Evolutionary conservation across 2,888 invertebrate genomes (phyloP), one percentile per base, ranked within the genome.

Genomic region (Myopa tessellatipennis): DNA sequence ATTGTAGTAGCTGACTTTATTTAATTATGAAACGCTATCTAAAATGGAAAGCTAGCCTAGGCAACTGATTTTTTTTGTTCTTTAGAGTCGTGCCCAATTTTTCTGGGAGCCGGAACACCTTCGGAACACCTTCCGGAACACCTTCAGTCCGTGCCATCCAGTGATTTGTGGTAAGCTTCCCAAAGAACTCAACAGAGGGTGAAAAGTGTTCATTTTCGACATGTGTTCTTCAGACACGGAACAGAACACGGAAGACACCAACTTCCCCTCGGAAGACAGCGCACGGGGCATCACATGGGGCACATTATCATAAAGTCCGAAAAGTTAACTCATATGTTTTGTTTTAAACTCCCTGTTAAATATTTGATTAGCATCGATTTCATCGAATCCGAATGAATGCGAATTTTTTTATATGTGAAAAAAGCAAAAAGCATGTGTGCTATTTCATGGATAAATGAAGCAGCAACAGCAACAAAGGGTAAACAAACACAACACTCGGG

Each of bases 341-440:
- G 78, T 78, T 80, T 82, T 81, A 80, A 83, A 83, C 82, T 83
- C 82, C 79, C 82, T 81, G 81, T 83, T 88, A 87, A 88, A 88
- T 88, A 87, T 88, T 88, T 88, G 84, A 88, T 87, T 87, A 87
- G 88, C 85, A 86, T 87, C 86, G 86, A 87, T 88, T 87, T 85
- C 85, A 85, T 80, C 76, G 79, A 78, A 45, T 45, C 45, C 74
- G 65, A 61, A 68, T 65, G 61, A 82, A 82, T 82, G 83, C 78
- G 80, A 82, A 70, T 81, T n/a, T 78, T 79, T 78, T 78, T 79
- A 79, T 79, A 26, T 26, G 26, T 26, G 26, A 26, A 26, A 26
- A 26, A 26, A 26, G 2, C 26, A n/a, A n/a, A n/a, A n/a, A n/a
- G 73, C 78, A 80, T 78, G 65, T 70, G 71, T 76, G 74, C 74